These are phyloP conservation scores for Pelodiscus sinensis DNA, from an alignment of 2,113 vertebrate genomes.

Conservation along the genomic window DNA sequence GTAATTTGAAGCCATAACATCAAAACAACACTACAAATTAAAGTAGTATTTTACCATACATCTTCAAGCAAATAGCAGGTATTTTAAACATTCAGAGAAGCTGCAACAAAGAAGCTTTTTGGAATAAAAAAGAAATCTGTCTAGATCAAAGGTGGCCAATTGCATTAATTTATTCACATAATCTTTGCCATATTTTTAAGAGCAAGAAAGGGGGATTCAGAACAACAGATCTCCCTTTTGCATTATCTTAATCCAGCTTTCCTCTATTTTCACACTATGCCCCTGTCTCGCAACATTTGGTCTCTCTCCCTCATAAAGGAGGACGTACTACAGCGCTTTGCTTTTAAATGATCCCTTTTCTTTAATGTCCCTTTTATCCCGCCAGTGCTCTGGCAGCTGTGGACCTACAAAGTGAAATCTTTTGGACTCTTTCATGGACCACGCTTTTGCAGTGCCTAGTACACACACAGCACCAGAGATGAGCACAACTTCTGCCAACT, in stretches of 20 bases:
- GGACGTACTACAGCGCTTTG: neutral
- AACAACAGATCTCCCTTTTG: neutral
- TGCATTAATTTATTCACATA: constrained; percentile 6
- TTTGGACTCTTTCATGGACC: neutral
- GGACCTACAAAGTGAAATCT: neutral
- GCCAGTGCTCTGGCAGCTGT: neutral
- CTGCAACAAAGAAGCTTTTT: neutral
- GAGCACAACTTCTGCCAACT: neutral
- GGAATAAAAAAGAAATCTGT: constrained; percentile 13
- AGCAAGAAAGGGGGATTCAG: neutral
- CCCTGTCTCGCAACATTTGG: neutral
- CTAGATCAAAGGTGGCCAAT: constrained; percentile 8
- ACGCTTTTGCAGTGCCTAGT: rapidly evolving
- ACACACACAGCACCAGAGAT: neutral
- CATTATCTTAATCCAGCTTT: neutral
- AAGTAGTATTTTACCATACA: neutral
- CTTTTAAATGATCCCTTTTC: neutral
- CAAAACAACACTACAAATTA: neutral
- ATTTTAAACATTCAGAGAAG: neutral
- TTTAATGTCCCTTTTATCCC: neutral
- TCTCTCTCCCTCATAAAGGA: neutral
- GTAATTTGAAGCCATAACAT: neutral
- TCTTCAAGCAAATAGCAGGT: constrained; percentile 25
- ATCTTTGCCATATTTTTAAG: neutral
- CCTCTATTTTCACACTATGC: neutral